A percentile compares a stretch with the other conserved stretches of the same genome.
phyloP scores from a whole-genome alignment of 2,113 vertebrate species.

The Ibidorhyncha struthersii region DNA sequence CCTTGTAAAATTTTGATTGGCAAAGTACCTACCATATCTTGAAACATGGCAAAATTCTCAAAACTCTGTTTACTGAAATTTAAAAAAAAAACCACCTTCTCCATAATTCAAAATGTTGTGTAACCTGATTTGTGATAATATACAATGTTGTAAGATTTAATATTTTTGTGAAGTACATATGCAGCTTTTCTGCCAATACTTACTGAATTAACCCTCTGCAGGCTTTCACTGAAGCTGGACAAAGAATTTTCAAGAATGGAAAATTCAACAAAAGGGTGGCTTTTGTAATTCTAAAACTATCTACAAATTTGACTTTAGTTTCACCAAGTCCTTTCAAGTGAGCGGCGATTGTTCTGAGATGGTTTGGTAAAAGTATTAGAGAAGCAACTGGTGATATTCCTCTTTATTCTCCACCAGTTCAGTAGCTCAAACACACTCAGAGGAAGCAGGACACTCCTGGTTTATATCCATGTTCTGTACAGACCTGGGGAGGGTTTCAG shows the following conservation, averaged over 20 bases:
- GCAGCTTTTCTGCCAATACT: background rate
- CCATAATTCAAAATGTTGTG: background rate
- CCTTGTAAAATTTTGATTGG: background rate
- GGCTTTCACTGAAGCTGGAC: background rate
- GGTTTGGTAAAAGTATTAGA: background rate
- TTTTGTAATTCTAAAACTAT: background rate
- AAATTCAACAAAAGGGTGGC: background rate
- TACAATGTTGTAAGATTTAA: background rate
- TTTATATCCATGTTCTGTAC: background rate
- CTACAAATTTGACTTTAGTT: background rate
- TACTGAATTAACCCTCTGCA: background rate
- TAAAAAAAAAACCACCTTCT: background rate
- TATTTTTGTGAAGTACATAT: background rate
- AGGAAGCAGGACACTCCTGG: background rate
- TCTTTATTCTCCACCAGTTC: background rate
- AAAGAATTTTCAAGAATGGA: background rate
- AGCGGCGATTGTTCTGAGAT: background rate
- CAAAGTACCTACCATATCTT: background rate
- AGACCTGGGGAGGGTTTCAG: background rate
- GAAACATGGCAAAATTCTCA: background rate
- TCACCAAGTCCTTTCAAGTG: background rate
- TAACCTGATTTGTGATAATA: background rate
- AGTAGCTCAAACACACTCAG: background rate
- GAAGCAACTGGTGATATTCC: background rate
- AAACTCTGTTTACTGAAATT: background rate